Percentiles rank a stretch among this genome's conserved stretches.
These are phyloP conservation scores for Buceros bicornis DNA, from an alignment of 2,797 vertebrate genomes.

Conservation along the genomic window DNA sequence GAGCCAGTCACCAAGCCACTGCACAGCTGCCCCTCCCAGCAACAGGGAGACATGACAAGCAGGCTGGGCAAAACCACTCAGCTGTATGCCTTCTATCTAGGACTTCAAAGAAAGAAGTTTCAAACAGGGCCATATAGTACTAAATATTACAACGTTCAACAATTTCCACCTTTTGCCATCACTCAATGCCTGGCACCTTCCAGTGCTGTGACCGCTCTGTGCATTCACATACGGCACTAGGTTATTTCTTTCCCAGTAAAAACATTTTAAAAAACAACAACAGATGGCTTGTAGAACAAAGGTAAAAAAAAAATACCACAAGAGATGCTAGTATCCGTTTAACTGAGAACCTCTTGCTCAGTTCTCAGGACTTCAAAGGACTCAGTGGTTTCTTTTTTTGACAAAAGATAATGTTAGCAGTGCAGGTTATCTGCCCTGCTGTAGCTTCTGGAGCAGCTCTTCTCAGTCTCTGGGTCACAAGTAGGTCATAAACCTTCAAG, in stretches of 20 bases:
- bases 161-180: background rate
- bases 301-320: background rate
- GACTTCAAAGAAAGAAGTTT: background rate
- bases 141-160: background rate
- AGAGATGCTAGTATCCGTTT: background rate
- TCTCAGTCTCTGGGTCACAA: constrained; percentile 38
- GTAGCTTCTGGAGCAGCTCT: background rate
- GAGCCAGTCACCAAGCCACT: background rate
- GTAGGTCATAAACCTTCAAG: background rate
- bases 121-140: background rate
- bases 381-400: constrained; percentile 28
- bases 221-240: background rate
- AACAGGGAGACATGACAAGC: background rate
- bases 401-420: background rate
- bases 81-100: background rate
- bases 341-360: background rate
- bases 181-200: background rate
- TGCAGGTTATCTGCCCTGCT: background rate
- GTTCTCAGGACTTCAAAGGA: constrained; percentile 43
- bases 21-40: background rate
- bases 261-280: background rate
- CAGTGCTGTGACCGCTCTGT: accelerated
- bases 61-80: background rate
- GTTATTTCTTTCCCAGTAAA: background rate
- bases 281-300: background rate